Conservation (phyloP, 2,888 invertebrate species). For the Lymantria monacha region DNA sequence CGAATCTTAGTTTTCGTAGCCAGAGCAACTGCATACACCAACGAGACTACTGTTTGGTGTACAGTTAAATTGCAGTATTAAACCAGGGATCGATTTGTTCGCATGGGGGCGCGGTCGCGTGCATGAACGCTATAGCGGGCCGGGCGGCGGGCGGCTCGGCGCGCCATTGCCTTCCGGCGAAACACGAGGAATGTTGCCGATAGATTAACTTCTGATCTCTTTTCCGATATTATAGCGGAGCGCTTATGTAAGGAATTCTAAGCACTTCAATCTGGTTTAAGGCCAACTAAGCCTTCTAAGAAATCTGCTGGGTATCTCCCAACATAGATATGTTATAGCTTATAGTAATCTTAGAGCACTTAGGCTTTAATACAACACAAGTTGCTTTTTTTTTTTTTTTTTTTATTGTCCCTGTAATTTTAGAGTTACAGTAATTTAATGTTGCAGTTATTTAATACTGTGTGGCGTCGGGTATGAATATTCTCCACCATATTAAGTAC, state of each 20-base stretch:
- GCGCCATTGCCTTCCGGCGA: constrained; percentile 75
- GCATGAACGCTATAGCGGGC: constrained; percentile 55
- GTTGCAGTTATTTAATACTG: too few species aligned
- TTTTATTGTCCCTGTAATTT: too few species aligned
- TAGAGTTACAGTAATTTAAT: too few species aligned
- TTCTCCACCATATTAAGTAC: too few species aligned
- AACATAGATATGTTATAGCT: constrained; percentile 28
- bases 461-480: too few species aligned
- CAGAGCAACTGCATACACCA: too few species aligned
- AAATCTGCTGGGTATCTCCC: constrained; percentile 49
- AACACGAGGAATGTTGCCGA: constrained; percentile 81
- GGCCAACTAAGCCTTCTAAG: constrained; percentile 60
- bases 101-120: constrained; percentile 63
- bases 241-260: constrained; percentile 79
- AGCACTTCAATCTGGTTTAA: constrained; percentile 76
- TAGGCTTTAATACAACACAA: too few species aligned
- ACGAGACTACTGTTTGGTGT: constrained; percentile 34
- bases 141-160: constrained; percentile 46
- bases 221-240: constrained; percentile 79
- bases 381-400: too few species aligned
- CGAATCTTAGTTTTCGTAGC: too few species aligned
- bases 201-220: constrained; percentile 83
- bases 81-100: constrained; percentile 68
- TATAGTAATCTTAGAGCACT: too few species aligned
- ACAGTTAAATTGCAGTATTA: constrained; percentile 51